Conservation (phyloP, 2,888 invertebrate genomes). For the Lasioglossum lativentre region DNA sequence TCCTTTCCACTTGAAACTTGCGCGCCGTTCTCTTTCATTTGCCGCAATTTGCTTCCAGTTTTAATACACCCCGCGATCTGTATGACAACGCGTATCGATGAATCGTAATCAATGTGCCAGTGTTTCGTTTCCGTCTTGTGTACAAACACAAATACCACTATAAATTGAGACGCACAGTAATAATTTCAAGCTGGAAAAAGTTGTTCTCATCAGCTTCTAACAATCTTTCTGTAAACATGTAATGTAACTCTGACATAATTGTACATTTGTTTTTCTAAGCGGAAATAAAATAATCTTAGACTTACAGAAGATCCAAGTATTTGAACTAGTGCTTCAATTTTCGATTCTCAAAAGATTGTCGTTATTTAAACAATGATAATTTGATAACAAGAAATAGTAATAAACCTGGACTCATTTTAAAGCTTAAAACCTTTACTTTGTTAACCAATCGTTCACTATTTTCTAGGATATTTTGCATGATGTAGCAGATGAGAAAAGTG, state of each 20-base stretch:
- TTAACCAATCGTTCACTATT: neutral
- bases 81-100: neutral
- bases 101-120: neutral
- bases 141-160: neutral
- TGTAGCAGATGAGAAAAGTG: neutral
- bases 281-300: neutral
- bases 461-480: neutral
- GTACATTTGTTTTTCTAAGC: neutral
- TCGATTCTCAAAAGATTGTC: neutral
- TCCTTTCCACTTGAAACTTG: neutral
- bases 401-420: too few species aligned
- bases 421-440: too few species aligned
- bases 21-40: neutral
- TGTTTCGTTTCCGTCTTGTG: neutral
- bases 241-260: neutral
- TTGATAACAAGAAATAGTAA: too few species aligned
- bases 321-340: neutral
- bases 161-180: neutral
- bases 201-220: neutral
- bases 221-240: neutral
- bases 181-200: neutral
- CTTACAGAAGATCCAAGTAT: neutral
- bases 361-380: neutral
- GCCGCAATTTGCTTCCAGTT: neutral
- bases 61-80: neutral